A percentile compares a stretch with the other conserved stretches of the same genome.
phyloP scores from a whole-genome alignment of 37 sponge, comb jelly and placozoan genomes.

The Ianthella basta region DNA sequence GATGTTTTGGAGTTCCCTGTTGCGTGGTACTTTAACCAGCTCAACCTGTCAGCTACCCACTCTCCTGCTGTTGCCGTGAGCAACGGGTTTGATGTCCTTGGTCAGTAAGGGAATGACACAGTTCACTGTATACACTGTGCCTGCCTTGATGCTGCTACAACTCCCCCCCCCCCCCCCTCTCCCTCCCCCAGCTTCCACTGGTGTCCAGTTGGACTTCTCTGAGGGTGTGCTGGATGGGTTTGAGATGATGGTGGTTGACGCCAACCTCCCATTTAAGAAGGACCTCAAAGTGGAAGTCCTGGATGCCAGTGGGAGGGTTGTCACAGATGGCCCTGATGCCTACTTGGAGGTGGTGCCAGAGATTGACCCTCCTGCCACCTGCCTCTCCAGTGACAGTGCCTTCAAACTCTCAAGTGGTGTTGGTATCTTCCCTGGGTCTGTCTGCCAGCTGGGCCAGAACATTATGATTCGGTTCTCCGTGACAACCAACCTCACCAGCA shows the following conservation, averaged over 20 bases:
- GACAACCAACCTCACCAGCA: not conserved
- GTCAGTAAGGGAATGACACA: constrained; percentile 23
- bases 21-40: no score
- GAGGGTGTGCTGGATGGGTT: constrained; percentile 11
- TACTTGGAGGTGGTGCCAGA: constrained; percentile 27
- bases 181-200: not conserved
- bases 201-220: not conserved
- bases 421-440: constrained; percentile 48
- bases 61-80: constrained; percentile 48
- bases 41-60: not conserved
- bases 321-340: constrained; percentile 61
- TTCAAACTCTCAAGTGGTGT: constrained; percentile 26
- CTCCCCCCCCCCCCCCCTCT: no score
- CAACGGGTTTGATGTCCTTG: constrained; percentile 46
- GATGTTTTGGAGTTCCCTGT: not conserved
- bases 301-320: constrained; percentile 33
- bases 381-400: constrained; percentile 53
- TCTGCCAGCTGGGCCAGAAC: constrained; percentile 29
- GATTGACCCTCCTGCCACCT: constrained; percentile 35
- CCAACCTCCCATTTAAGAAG: constrained; percentile 54
- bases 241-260: constrained; percentile 24
- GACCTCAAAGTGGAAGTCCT: constrained; percentile 21
- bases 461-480: constrained; percentile 36
- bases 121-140: not conserved
- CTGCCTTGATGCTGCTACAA: no score